phyloP scores from a whole-genome alignment of 2,113 vertebrate species.

The Dicrurus megarhynchus region DNA sequence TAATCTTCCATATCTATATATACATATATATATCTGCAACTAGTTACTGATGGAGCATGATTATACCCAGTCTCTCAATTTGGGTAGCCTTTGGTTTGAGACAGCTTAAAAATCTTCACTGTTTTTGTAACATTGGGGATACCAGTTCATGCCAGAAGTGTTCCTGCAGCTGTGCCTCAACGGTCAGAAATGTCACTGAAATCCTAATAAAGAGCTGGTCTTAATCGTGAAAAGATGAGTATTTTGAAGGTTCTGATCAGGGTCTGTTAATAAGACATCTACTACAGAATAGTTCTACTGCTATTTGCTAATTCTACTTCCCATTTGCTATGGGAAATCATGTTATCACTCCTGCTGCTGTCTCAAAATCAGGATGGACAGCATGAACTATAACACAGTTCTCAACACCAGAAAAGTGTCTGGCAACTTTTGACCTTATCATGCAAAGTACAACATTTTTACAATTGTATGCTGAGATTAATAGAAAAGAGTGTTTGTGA shows the following conservation, averaged over 20 bases:
- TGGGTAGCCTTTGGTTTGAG: background rate
- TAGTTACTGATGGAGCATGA: background rate
- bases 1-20: background rate
- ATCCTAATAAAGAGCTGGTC: background rate
- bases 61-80: background rate
- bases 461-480: background rate
- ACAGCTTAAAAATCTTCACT: background rate
- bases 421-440: background rate
- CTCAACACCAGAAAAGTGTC: background rate
- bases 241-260: background rate
- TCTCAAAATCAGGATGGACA: background rate
- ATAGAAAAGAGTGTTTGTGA: background rate
- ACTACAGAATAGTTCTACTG: background rate
- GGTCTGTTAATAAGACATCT: background rate
- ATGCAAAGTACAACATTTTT: background rate
- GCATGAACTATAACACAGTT: background rate
- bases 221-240: background rate
- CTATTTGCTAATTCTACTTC: too few relatives aligned
- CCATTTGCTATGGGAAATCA: background rate
- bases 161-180: background rate
- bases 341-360: background rate
- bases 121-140: background rate
- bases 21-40: background rate
- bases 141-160: background rate
- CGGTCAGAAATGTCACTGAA: background rate